Evolutionary conservation across 1,140 invertebrate species (phyloP).

Genomic region (Drosophila kikkawai): DNA sequence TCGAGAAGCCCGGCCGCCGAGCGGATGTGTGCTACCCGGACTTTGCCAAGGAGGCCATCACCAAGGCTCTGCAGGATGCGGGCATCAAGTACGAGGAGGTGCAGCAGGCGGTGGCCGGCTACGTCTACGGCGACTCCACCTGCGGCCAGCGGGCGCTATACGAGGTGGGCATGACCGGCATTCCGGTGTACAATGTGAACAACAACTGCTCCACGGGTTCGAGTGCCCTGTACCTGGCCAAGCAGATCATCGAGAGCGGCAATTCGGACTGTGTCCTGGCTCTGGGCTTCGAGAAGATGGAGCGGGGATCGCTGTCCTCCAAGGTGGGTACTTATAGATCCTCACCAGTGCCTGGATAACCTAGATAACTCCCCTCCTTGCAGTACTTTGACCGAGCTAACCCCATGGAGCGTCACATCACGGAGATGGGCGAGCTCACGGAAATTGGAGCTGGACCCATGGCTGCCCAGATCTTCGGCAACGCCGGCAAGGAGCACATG

Average conservation of each 20-base stretch:
- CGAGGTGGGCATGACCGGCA: conserved; percentile 97
- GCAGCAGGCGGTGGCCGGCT: conserved; percentile 96
- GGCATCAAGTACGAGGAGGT: conserved; percentile 92
- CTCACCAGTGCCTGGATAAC: conserved; percentile 44
- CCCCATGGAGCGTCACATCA: conserved; percentile 97
- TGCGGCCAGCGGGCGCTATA: conserved; percentile 98
- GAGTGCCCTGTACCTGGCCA: conserved; percentile 94
- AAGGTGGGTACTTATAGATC: conserved; percentile 85
- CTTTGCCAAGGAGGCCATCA: conserved; percentile 96
- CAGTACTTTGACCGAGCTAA: conserved; percentile 95
- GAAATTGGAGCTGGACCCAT: conserved; percentile 93
- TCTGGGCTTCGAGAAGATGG: conserved; percentile 99
- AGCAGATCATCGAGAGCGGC: conserved; percentile 96
- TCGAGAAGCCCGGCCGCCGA: conserved; percentile 92
- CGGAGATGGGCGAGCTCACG: conserved; percentile 93
- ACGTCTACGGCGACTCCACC: conserved; percentile 98
- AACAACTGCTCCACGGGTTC: conserved; percentile 99
- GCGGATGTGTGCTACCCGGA: conserved; percentile 96
- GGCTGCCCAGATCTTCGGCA: conserved; percentile 98
- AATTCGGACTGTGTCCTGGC: conserved; percentile 95
- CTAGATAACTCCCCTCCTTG: conserved; percentile 57
- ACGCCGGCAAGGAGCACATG: conserved; percentile 98
- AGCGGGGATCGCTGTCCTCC: conserved; percentile 93
- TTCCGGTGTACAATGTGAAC: conserved; percentile 99
- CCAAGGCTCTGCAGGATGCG: conserved; percentile 95